These are phyloP conservation scores for Polyodon spathula DNA, from an alignment of 2,113 vertebrate genomes.

Conservation along the genomic window DNA sequence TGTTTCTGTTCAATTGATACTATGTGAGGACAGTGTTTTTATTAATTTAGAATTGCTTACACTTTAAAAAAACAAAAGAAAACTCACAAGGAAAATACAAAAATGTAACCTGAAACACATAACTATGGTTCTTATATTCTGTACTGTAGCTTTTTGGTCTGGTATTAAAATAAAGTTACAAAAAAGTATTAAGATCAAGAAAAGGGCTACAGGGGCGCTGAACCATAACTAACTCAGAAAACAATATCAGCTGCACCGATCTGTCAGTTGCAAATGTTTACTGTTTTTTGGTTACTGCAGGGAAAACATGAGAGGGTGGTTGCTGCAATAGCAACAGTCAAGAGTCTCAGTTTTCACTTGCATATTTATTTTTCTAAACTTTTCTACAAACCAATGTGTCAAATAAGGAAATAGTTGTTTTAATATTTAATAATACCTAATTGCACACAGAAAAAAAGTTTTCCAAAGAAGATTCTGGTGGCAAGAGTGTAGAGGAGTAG, in stretches of 20 bases:
- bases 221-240: conserved; percentile 63
- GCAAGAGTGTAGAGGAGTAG: conserved; percentile 99
- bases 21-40: too few relatives aligned
- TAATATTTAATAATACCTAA: conserved; percentile 29
- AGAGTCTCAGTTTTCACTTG: conserved; percentile 34
- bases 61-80: too few relatives aligned
- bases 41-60: too few relatives aligned
- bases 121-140: too few relatives aligned
- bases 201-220: conserved; percentile 46
- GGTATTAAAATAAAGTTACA: conserved; percentile 39
- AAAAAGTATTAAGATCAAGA: conserved; percentile 53
- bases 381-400: conserved; percentile 17
- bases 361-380: conserved; percentile 25
- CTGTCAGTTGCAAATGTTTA: conserved; percentile 63
- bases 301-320: conserved; percentile 35
- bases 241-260: conserved; percentile 67
- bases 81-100: too few relatives aligned
- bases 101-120: too few relatives aligned
- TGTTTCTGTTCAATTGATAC: too few relatives aligned
- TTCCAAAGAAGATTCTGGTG: conserved; percentile 99
- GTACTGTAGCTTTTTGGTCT: conserved; percentile 22
- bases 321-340: conserved; percentile 38
- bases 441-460: conserved; percentile 82
- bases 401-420: too few relatives aligned
- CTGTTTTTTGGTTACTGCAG: conserved; percentile 52